Evolutionary conservation across 2,113 vertebrate genomes (phyloP).

Genomic region (Tachycineta bicolor): DNA sequence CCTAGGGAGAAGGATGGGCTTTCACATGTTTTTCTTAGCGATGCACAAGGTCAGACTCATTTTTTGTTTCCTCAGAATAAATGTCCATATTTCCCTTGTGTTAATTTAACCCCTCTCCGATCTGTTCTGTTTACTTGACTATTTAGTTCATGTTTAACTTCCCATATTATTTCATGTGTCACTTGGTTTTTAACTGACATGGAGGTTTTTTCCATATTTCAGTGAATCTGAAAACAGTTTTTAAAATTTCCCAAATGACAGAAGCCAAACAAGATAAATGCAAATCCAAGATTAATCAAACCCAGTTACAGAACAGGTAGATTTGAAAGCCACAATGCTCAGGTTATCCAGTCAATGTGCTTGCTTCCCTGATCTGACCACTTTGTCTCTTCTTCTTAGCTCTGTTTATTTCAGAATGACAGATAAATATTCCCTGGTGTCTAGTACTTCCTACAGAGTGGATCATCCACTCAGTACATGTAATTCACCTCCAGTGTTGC

Average conservation of each 20-base stretch:
- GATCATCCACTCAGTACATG: background rate
- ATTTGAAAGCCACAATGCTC: background rate
- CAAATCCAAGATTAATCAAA: background rate
- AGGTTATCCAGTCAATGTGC: background rate
- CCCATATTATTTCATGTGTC: background rate
- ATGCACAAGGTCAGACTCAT: background rate
- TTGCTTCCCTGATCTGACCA: background rate
- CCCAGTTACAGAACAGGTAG: background rate
- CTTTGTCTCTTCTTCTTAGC: background rate
- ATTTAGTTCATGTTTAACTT: background rate
- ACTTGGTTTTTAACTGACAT: fast-evolving
- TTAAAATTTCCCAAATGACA: background rate
- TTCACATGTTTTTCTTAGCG: background rate
- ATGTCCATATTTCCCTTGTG: background rate
- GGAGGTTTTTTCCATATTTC: background rate
- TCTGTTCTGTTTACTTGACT: background rate
- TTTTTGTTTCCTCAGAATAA: background rate
- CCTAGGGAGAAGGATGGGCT: background rate
- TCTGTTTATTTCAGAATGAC: background rate
- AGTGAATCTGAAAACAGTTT: background rate
- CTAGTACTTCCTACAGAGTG: background rate
- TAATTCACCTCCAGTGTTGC: background rate
- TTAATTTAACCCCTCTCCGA: background rate
- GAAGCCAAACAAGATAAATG: background rate
- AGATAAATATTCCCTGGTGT: background rate